Evolutionary conservation across 2,113 vertebrate species (phyloP), one percentile per base, ranked within the genome.

Genomic region (Variabilichromis moorii): DNA sequence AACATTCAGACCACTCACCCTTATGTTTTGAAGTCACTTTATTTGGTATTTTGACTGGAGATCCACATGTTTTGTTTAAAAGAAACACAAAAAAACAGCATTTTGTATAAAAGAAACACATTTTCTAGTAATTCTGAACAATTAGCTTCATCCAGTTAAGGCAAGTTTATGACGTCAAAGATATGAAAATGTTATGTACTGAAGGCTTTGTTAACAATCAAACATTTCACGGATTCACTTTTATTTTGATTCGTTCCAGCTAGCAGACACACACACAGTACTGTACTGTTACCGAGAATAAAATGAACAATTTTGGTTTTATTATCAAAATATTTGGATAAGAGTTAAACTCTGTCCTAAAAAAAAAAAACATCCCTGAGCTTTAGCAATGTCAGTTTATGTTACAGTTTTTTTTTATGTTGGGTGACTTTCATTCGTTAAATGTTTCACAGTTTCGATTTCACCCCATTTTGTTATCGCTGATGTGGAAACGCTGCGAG

Each of bases 401-500:
- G 31, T 66, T 66, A 66, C 9, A 24, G 24, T 24, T 24, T 24
- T 24, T 24, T 19, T 7, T 66, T 5, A 68, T n/a, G 17, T 35
- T 35, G 33, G 4, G 10, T 12, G 11, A 37, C 19, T 37, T 68
- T 40, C 19, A 21, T 68, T 3, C 1, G 0, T 37, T 68, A n/a
- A 12, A 4, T 12, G 61, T 0, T 35, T n/a, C 61, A 35, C 5
- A 11, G 59, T 19, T 33, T 33, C 0, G 8, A 19, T n/a, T 66
- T 66, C 31, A 12, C 59, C 5, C 0, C 0, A 17, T n/a, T 66
- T 0, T 66, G 61, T 12, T 37, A 21, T n/a, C 1, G 3, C 0
- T 40, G 0, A 21, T 12, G 31, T 66, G 31, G 33, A 68, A 0
- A 21, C 4, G 3, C 33, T 35, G 0, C 0, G 10, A 40, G 1